These are phyloP conservation scores for Agapostemon virescens DNA, from an alignment of 2,888 invertebrate genomes.

Conservation along the genomic window DNA sequence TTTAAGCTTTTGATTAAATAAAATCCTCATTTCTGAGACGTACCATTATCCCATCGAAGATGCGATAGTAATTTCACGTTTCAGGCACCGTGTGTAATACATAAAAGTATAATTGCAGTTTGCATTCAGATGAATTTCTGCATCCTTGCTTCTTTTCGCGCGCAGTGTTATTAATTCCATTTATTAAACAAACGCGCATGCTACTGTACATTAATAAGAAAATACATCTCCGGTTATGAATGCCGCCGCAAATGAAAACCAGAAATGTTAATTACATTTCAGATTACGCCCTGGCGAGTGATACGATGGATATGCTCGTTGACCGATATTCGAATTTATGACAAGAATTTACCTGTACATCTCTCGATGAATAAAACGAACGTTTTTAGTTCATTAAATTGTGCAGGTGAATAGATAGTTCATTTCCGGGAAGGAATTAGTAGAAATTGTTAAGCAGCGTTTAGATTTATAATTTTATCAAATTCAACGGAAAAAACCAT, in stretches of 20 bases:
- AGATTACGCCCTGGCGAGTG: not conserved
- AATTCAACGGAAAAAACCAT: too few relatives aligned
- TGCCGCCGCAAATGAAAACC: constrained; percentile 26
- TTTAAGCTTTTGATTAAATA: too few relatives aligned
- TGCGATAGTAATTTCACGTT: not conserved
- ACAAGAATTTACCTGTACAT: not conserved
- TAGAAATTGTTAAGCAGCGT: too few relatives aligned
- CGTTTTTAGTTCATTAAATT: not conserved
- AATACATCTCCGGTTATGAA: constrained; percentile 20
- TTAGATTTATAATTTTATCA: too few relatives aligned
- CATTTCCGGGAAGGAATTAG: too few relatives aligned
- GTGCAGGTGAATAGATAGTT: not conserved
- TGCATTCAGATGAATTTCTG: not conserved
- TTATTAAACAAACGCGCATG: constrained; percentile 27
- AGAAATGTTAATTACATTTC: constrained; percentile 41
- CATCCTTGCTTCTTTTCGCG: constrained; percentile 3
- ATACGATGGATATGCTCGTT: constrained; percentile 4
- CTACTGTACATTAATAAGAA: not conserved
- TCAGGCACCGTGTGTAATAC: not conserved
- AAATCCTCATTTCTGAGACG: too few relatives aligned
- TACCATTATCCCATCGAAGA: not conserved
- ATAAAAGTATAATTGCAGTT: constrained; percentile 12
- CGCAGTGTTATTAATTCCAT: constrained; percentile 24
- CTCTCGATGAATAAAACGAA: not conserved
- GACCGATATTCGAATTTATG: constrained; percentile 36